Base-by-base conservation (phyloP, 2,797 vertebrate genomes). In the Takifugu rubripes region DNA sequence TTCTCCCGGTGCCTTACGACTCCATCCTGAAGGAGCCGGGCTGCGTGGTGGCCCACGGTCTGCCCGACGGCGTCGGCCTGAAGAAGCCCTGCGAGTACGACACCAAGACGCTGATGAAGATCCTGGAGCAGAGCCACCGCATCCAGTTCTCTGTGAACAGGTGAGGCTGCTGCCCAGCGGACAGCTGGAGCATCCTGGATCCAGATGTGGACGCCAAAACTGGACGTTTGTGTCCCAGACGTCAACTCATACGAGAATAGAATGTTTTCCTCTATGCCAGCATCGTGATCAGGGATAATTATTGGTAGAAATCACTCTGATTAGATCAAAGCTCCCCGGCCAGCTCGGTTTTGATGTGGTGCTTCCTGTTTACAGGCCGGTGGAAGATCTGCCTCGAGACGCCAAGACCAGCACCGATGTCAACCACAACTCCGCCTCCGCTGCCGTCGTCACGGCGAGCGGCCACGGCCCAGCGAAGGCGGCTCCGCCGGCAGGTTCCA, bases 1-100 rank as follows among this genome's bases (percentile, higher is more conserved):
- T 99, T 89, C 92, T 97, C 54, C 94, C 96, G 6, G 88, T 99
- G 91, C 97, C 97, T 21, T 98, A 98, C 0, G 96, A 99, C 73
- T 90, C 92, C 90, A 88, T 99, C 84, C 92, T 93, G 81, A 96
- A 96, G 77, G 96, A 98, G 76, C 94, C 94, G 0, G 84, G 93
- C 68, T 92, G 84, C 0, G 88, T 98, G 68, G 84, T 86, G 0
- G 93, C 95, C 14, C 92, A 94, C 0, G 97, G 97, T 47, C 65
- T 99, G 74, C 97, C 97, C 0, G 96, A 98, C 6, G 97, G 96
- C 7, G 89, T 98, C 76, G 68, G 87, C 78, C 91, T 99, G 80
- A 94, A 93, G 80, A 95, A 94, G 66, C 96, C 97, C 0, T 80
- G 93, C 0, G 96, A 98, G 63, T 99, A 99, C 0, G 96, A 97